Evolutionary conservation across 2,888 invertebrate species (phyloP), one percentile per base, ranked within the genome.

Genomic region (Dusona sp.): DNA sequence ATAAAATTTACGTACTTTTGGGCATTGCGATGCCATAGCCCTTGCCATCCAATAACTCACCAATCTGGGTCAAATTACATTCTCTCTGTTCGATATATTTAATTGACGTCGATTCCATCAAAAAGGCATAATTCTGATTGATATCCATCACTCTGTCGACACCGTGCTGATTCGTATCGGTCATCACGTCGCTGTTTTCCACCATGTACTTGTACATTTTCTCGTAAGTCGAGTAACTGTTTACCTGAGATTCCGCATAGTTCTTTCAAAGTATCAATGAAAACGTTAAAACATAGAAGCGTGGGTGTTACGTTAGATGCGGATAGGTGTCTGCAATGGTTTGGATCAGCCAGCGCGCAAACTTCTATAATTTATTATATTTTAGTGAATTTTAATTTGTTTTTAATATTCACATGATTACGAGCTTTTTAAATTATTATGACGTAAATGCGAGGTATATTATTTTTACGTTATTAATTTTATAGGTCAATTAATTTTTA

Each of bases 101-200:
- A 83, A 98, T 97, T 2, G 97, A 97, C 0, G 98, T 97, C 0
- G 98, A 98, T 94, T 99, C 99, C 97, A 98, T 98, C 29, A 99
- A 94, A 94, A 97, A 99, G 0, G 98, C 98, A 92, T 98, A 98
- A 90, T 96, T 95, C 88, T 95, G 95, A 38, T 90, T 88, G 0
- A 77, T 79, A 70, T 90, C 88, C 87, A 95, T 94, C 0, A 95
- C 96, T 84, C 95, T 95, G 22, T 94, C 93, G 2, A 97, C 95
- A 0, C 98, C 98, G 88, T 95, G 96, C 29, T 96, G 96, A 90
- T 97, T 97, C 16, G 95, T 95, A 0, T 90, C 75, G 0, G 96
- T 95, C 94, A 96, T 95, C 3, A 95, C 94, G 0, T 96, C 95
- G 0, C 96, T 96, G 94, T 97, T 95, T 11, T 95, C 95, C 11